A percentile compares a stretch with the other conserved stretches of the same genome.
Evolutionary conservation across 2,888 invertebrate genomes (phyloP).

Genomic region (Formica aserva): DNA sequence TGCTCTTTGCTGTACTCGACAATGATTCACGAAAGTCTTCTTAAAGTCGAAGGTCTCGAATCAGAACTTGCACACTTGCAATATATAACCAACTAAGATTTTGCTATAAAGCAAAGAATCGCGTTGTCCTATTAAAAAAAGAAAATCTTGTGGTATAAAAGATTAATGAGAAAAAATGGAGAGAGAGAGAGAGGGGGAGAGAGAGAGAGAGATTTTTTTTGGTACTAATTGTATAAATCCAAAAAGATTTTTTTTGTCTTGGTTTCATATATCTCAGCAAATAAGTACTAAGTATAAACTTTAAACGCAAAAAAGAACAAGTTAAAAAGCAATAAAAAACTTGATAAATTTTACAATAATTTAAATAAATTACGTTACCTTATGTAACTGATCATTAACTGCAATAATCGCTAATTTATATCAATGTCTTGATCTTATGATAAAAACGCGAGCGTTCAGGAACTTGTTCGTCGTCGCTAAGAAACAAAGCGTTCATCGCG

Average conservation of each 20-base stretch:
- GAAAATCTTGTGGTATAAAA: background rate
- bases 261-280: background rate
- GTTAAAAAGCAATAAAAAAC: background rate
- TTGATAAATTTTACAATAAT: background rate
- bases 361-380: background rate
- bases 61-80: background rate
- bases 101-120: background rate
- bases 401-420: background rate
- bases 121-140: background rate
- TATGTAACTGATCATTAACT: background rate
- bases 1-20: background rate
- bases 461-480: constrained; percentile 32
- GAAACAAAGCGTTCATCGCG: constrained; percentile 32
- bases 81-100: background rate
- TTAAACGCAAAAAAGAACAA: background rate
- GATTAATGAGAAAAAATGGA: background rate
- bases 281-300: background rate
- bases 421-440: background rate
- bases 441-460: constrained; percentile 8
- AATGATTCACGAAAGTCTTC: constrained; percentile 39
- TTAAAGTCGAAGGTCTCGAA: constrained; percentile 43
- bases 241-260: background rate
- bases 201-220: background rate
- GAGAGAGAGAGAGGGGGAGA: too few relatives aligned
- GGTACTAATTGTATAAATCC: background rate